Evolutionary conservation across 2,888 invertebrate genomes (phyloP), one percentile per base, ranked within the genome.

Genomic region (Drosophila suboccidentalis): DNA sequence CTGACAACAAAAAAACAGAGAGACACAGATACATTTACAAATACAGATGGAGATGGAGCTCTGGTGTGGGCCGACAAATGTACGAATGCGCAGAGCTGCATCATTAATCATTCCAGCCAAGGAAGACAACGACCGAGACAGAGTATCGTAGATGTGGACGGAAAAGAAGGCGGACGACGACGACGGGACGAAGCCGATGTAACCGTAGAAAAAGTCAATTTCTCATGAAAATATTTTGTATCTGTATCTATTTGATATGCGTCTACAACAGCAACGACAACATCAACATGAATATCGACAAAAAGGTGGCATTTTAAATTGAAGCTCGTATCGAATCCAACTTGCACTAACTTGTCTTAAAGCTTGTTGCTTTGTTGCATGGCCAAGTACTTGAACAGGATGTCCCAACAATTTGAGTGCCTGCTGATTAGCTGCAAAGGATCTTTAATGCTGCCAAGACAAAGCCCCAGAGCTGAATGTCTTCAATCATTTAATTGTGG

Each of bases 191-290:
- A 54, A n/a, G n/a, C n/a, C 59, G 71, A 54, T 63, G 78, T 65
- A 64, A 72, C 65, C 46, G 74, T 71, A 72, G 81, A 90, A 90
- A 89, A 88, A 91, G 89, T 87, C 90, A 87, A 90, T 90, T 90
- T 91, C 91, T 90, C 90, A 90, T 90, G 88, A 83, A 90, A 91
- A 90, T 85, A 82, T 90, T 88, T 80, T 80, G 81, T 84, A 81
- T 82, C 71, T 82, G 80, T 81, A 79, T 84, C 79, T 78, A 82
- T 77, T 82, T 85, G 84, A 81, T 84, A 84, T 89, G 82, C 78
- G 78, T 71, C 80, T 66, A 61, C 62, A 78, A 49, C 63, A 57
- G 44, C 17, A 70, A 71, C 49, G 62, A 9, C n/a, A 44, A 32
- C 32, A 4, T 15, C 32, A 11, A 17, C 32, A 34, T 17, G 49